Conservation (phyloP, 2,888 invertebrate genomes). For the Rotaria sp. region DNA sequence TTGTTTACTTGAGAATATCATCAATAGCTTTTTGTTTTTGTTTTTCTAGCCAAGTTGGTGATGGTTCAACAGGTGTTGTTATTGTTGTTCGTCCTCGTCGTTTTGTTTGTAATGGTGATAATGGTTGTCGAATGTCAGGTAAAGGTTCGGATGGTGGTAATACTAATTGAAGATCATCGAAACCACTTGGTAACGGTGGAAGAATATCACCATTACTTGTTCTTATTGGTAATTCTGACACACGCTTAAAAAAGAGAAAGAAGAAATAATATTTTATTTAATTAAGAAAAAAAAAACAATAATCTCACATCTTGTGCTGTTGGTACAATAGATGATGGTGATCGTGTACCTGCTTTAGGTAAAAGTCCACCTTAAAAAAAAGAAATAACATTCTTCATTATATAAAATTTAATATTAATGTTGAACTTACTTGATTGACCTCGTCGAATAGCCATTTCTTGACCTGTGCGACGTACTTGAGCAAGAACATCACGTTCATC, state of each 20-base stretch:
- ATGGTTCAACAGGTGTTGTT: not conserved
- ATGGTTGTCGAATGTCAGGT: not conserved
- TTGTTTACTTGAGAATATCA: not conserved
- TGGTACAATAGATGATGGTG: not conserved
- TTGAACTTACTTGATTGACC: not conserved
- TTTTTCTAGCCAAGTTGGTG: conserved; percentile 1
- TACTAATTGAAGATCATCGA: not conserved
- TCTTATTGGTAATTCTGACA: not conserved
- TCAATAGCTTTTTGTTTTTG: not conserved
- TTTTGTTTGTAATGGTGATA: conserved; percentile 7
- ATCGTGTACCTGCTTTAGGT: not conserved
- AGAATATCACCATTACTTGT: not conserved
- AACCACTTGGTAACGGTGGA: not conserved
- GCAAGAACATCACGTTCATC: not conserved
- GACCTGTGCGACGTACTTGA: not conserved
- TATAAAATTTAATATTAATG: not conserved
- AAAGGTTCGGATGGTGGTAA: not conserved
- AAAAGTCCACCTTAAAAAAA: not conserved
- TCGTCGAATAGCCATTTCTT: not conserved
- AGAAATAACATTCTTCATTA: not conserved
- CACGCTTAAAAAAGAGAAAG: not conserved
- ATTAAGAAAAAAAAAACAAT: not conserved
- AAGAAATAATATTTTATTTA: not conserved
- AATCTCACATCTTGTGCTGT: not conserved
- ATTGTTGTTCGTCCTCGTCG: not conserved